A percentile compares a stretch with the other conserved stretches of the same genome.
phyloP scores from a whole-genome alignment of 2,888 invertebrate genomes.

The Emmelina monodactyla region DNA sequence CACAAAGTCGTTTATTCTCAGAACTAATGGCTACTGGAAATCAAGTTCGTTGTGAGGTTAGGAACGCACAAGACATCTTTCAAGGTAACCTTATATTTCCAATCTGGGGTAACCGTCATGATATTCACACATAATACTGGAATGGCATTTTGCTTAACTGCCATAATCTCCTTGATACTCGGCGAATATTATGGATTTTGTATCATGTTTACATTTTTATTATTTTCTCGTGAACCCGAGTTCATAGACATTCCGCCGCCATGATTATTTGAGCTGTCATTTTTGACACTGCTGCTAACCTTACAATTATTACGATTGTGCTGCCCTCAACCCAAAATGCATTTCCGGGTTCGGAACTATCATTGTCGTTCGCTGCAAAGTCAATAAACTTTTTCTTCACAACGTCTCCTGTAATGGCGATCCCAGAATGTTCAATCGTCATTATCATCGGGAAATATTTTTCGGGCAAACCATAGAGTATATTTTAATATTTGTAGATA shows the following conservation, averaged over 20 bases:
- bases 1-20: too few species aligned
- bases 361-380: background rate
- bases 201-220: slow-evolving; percentile 7
- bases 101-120: slow-evolving; percentile 6
- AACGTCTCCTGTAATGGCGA: slow-evolving; percentile 6
- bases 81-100: slow-evolving; percentile 12
- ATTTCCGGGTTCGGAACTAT: background rate
- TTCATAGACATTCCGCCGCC: background rate
- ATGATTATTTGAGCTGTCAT: background rate
- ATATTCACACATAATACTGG: slow-evolving; percentile 13
- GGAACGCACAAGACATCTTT: slow-evolving; percentile 14
- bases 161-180: slow-evolving; percentile 12
- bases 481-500: too few species aligned
- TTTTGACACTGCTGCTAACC: too few species aligned
- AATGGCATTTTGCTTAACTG: slow-evolving; percentile 12
- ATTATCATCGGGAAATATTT: slow-evolving; percentile 17
- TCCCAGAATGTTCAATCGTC: slow-evolving; percentile 16
- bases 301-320: background rate
- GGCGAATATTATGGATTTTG: slow-evolving; percentile 2
- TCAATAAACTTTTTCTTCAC: slow-evolving; percentile 12
- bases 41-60: slow-evolving; percentile 13
- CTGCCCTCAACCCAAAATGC: background rate
- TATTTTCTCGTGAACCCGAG: background rate
- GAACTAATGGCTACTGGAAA: slow-evolving; percentile 16
- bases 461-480: slow-evolving; percentile 17